Evolutionary conservation across 2,797 vertebrate genomes (phyloP).

Genomic region (Phoeniculus purpureus): DNA sequence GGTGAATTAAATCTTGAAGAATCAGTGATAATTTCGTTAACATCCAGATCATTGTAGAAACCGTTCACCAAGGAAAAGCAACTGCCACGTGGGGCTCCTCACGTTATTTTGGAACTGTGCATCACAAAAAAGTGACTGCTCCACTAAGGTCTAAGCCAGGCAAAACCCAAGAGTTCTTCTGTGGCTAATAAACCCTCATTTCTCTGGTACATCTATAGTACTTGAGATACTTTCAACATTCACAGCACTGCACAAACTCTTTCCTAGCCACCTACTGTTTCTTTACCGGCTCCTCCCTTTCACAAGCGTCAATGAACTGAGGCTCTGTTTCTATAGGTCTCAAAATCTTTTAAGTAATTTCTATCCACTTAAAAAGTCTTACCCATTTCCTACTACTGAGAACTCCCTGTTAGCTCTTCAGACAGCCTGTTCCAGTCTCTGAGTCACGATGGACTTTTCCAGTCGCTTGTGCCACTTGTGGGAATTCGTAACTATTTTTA

Average conservation of each 20-base stretch:
- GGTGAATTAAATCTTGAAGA: slow-evolving; percentile 44
- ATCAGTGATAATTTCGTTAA: slow-evolving; percentile 40
- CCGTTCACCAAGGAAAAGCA: slow-evolving; percentile 26
- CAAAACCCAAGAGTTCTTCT: slow-evolving; percentile 23
- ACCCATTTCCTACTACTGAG: neutral
- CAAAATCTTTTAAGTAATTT: neutral
- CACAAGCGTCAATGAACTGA: neutral
- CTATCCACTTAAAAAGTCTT: neutral
- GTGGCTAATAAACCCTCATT: neutral
- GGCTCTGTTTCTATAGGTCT: neutral
- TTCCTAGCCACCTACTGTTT: neutral
- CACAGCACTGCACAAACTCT: neutral
- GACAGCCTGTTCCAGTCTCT: slow-evolving; percentile 3
- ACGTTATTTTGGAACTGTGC: slow-evolving; percentile 24
- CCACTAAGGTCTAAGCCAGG: slow-evolving; percentile 3
- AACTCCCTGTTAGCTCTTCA: slow-evolving; percentile 7
- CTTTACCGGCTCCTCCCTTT: neutral
- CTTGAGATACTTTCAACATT: neutral
- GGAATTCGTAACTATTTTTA: neutral
- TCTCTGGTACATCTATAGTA: neutral
- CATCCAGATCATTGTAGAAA: slow-evolving; percentile 48
- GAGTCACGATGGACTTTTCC: slow-evolving; percentile 33
- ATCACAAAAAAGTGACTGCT: slow-evolving; percentile 42
- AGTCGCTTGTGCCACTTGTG: neutral
- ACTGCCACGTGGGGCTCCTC: neutral